These are phyloP conservation scores for Mus spicilegus DNA, from an alignment of 2,113 vertebrate species.

Conservation along the genomic window DNA sequence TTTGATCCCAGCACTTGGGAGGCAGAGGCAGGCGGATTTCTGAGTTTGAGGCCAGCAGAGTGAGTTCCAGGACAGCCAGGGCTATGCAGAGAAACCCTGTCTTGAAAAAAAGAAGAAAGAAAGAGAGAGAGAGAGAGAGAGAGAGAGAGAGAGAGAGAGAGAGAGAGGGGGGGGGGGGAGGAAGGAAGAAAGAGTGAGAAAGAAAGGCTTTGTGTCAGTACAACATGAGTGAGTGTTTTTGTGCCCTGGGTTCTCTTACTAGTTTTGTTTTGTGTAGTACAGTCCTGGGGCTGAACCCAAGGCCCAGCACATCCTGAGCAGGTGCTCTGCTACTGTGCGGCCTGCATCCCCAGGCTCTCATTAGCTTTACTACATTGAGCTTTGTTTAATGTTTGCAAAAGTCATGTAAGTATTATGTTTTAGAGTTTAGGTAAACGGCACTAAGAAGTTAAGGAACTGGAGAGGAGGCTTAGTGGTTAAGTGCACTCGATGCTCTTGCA, in stretches of 20 bases:
- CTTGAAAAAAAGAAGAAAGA: too few relatives aligned
- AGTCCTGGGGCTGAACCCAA: too few relatives aligned
- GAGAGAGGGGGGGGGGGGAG: too few relatives aligned
- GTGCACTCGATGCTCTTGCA: neutral
- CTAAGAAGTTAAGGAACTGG: neutral
- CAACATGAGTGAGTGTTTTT: neutral
- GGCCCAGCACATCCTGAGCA: neutral
- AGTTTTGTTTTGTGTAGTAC: neutral
- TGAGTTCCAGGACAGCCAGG: too few relatives aligned
- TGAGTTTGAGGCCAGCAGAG: too few relatives aligned
- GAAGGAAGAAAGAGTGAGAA: too few relatives aligned
- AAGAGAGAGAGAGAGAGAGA: too few relatives aligned
- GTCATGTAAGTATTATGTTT: neutral
- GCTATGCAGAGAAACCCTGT: too few relatives aligned
- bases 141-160: too few relatives aligned
- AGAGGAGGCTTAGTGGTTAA: neutral
- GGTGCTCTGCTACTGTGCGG: neutral
- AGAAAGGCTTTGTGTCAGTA: neutral
- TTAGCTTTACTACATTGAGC: neutral
- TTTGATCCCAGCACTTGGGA: too few relatives aligned
- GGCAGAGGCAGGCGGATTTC: too few relatives aligned
- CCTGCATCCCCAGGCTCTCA: neutral
- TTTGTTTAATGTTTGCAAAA: slow-evolving; percentile 17
- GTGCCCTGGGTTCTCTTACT: neutral
- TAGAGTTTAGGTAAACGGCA: neutral